Base-by-base conservation (phyloP, 2,888 invertebrate species). In the Orthosia gothica region DNA sequence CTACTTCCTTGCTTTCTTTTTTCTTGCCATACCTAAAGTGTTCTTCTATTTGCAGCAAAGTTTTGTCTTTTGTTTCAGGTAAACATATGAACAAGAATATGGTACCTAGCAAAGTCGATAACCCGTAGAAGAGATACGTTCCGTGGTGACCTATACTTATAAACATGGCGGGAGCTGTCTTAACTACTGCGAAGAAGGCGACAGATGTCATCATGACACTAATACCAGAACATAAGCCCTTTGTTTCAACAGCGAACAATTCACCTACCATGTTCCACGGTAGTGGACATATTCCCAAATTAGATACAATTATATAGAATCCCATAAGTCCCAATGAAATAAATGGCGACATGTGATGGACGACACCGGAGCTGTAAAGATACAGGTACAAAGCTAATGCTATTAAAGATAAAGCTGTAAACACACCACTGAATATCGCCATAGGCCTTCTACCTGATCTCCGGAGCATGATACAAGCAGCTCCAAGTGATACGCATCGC, bases 261-360 rank as follows among this genome's bases (percentile, higher is more conserved):
- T 98, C 98, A 0, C 98, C 98, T 49, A 98, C 97, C 97, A 98
- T 97, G 75, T 98, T 97, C 97, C 98, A 98, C 0, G 98, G 98
- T 66, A 98, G 89, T 0, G 98, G 97, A 18, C 97, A 95, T 68
- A 97, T 93, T 11, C 98, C 98, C 69, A 97, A 92, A 74, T 97
- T 96, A 9, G 97, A 97, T 67, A 97, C 97, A 13, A 97, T 93
- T 50, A 97, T 97, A 84, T 97, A 97, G 20, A 95, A 89, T 81
- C 97, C 92, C 90, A 97, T 93, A 87, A 97, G 91, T 83, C 97
- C 91, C 92, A 97, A 88, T 1, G 97, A 95, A 84, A 95, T 89
- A 57, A 93, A 88, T 55, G 95, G 92, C 18, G 93, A 93, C 50
- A 93, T 87, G 59, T 92, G 90, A 65, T 83, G 88, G 73, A 95